A percentile compares a stretch with the other conserved stretches of the same genome.
These are phyloP conservation scores for Tetraneura akinire DNA, from an alignment of 1,140 invertebrate genomes.

Conservation along the genomic window DNA sequence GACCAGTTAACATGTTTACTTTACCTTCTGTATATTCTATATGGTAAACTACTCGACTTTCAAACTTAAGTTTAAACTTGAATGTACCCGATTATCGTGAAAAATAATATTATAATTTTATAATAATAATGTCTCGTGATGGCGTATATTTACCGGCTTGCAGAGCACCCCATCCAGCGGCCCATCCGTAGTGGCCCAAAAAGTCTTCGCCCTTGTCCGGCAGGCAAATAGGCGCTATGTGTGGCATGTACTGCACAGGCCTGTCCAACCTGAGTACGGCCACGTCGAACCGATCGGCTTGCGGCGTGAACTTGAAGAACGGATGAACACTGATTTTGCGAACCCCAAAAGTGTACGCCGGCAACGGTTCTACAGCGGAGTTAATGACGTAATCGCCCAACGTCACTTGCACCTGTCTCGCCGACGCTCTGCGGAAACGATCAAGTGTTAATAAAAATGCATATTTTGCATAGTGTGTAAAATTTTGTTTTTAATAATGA, in stretches of 20 bases:
- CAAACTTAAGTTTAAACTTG: no score
- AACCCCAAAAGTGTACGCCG: slow-evolving; percentile 88
- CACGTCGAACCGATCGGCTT: slow-evolving; percentile 79
- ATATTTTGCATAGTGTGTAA: no score
- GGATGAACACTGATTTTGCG: slow-evolving; percentile 87
- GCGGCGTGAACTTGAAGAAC: slow-evolving; percentile 92
- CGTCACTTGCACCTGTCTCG: slow-evolving; percentile 86
- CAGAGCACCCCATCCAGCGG: slow-evolving; percentile 92
- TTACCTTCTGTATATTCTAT: no score
- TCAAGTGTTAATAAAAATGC: no score
- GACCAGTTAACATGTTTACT: no score
- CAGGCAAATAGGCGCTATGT: slow-evolving; percentile 90
- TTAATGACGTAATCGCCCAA: slow-evolving; percentile 93
- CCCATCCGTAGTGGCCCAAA: slow-evolving; percentile 86
- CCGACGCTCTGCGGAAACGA: slow-evolving; percentile 68
- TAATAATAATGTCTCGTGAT: no score
- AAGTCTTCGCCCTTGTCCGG: slow-evolving; percentile 89
- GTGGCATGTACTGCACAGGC: slow-evolving; percentile 85
- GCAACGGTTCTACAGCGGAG: slow-evolving; percentile 84
- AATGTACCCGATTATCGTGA: no score
- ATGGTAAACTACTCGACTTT: no score
- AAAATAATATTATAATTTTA: no score
- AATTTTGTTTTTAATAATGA: no score
- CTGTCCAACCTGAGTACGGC: slow-evolving; percentile 85
- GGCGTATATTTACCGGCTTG: slow-evolving; percentile 64